These are phyloP conservation scores for Heliopora coerulea DNA, from an alignment of 92 coral and sea anemone genomes.

Conservation along the genomic window DNA sequence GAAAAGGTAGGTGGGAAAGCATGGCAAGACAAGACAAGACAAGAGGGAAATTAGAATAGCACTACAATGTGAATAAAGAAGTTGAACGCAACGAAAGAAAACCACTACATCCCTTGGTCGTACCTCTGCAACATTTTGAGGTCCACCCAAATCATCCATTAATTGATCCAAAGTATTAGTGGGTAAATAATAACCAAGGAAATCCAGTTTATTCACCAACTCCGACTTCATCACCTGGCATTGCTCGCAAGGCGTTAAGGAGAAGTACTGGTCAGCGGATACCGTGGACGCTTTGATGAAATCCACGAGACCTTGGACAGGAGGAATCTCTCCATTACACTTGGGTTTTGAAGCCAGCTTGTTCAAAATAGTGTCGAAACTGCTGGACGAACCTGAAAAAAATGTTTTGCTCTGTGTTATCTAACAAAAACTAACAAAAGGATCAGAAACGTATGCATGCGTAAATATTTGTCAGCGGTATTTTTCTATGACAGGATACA, in stretches of 20 bases:
- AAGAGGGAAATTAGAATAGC: no score
- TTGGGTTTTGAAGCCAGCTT: conserved; percentile 19
- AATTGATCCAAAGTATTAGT: conserved; percentile 91
- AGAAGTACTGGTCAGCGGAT: conserved; percentile 11
- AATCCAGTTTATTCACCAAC: conserved; percentile 72
- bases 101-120: no score
- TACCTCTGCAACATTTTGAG: conserved; percentile 89
- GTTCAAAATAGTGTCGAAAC: conserved; percentile 31
- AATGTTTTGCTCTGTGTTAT: neutral
- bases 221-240: conserved; percentile 85
- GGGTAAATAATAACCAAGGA: conserved; percentile 63
- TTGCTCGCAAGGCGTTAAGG: conserved; percentile 65
- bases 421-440: no score
- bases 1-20: no score
- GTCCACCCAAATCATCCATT: conserved; percentile 89
- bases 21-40: no score
- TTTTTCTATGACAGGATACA: neutral
- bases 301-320: conserved; percentile 17
- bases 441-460: no score
- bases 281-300: conserved; percentile 21
- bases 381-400: conserved; percentile 21
- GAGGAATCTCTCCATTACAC: neutral
- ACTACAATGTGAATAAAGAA: no score
- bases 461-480: no score
- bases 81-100: no score